A percentile compares a stretch with the other conserved stretches of the same genome.
Conservation (phyloP, 2,888 invertebrate genomes). For the Trichopoda pennipes region DNA sequence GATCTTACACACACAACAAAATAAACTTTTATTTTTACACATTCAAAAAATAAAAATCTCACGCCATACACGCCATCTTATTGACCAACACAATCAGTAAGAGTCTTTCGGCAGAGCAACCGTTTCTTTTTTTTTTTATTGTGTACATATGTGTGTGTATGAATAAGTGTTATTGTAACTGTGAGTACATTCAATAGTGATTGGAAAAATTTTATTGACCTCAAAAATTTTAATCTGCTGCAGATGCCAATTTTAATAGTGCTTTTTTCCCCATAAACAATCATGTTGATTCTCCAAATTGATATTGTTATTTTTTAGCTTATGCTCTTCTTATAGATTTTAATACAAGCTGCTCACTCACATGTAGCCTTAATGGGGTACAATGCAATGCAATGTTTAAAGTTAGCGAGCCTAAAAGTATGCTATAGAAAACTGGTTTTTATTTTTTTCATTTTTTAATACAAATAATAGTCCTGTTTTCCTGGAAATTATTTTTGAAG, state of each 20-base stretch:
- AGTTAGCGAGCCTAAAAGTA: not conserved
- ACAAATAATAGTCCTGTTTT: not conserved
- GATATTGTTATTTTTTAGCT: constrained; percentile 12
- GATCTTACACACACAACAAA: not conserved
- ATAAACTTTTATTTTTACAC: not conserved
- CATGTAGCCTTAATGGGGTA: no score
- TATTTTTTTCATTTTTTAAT: not conserved
- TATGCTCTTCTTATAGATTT: no score
- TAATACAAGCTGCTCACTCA: no score
- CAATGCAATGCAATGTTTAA: no score
- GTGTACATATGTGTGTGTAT: no score
- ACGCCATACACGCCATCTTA: no score
- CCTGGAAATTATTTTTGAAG: not conserved
- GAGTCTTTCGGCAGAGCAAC: not conserved
- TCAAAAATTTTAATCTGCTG: constrained; percentile 55
- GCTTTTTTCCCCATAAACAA: not conserved
- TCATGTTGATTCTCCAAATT: constrained; percentile 10
- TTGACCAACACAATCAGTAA: constrained; percentile 32
- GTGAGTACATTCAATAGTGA: not conserved
- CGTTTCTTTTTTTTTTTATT: not conserved
- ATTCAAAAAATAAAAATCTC: constrained; percentile 46
- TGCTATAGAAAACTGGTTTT: not conserved
- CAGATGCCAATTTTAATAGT: constrained; percentile 44
- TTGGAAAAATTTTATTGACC: constrained; percentile 40
- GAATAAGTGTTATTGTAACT: not conserved